Evolutionary conservation across 2,797 vertebrate genomes (phyloP), one percentile per base, ranked within the genome.

Genomic region (Enteromius fasciolatus): DNA sequence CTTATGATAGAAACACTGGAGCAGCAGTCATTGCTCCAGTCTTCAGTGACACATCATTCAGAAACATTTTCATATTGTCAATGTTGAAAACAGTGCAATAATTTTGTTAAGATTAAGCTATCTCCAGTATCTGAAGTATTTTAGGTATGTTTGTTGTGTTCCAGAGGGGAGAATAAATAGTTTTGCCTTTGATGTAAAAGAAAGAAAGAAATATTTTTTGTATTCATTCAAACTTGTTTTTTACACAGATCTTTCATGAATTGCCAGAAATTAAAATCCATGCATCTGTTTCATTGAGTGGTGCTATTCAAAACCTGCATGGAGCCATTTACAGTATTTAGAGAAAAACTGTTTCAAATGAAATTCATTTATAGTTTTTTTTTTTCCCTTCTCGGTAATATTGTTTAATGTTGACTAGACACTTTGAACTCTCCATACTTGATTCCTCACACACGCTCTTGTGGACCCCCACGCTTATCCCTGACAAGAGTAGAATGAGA

Each of bases 401-500:
- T 59, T 18, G 23, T 59, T 18, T 20, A 52, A 76, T 72, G 44
- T 28, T 28, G 4, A 36, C 70, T 61, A 41, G 20, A 23, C 44
- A 66, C 25, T 64, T 36, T 36, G 28, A 78, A 33, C 28, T 36
- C 18, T 33, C 10, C 23, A 28, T 77, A 12, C 39, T 64, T 77
- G 9, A 76, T 77, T 77, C 28, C 8, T 48, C 10, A n/a, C 75
- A 20, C 7, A 11, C 17, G 14, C 11, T 48, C 17, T 46, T 50
- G 41, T 64, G 25, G 41, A 68, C 64, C 46, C 78, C 52, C 48
- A 70, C 6, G 44, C 28, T 70, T 20, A 59, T 31, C 11, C 48
- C 48, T 79, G 39, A 74, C 78, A 81, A 83, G 41, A 76, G 46
- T 78, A 64, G 66, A 76, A 57, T 80, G 28, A 63, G 17, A 25